Evolutionary conservation across 2,113 vertebrate species (phyloP).

Genomic region (Balaeniceps rex): DNA sequence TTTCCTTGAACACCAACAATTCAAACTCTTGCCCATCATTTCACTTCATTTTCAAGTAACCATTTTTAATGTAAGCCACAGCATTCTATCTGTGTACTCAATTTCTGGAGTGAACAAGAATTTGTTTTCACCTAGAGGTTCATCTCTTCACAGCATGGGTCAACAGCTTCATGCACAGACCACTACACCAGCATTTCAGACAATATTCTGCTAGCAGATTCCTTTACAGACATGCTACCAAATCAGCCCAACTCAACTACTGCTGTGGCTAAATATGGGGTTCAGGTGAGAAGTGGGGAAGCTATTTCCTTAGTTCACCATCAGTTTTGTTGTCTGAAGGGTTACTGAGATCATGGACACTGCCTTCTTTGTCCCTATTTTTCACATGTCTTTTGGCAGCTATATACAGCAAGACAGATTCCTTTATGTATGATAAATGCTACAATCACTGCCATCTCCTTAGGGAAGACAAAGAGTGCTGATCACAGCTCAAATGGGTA

Average conservation of each 20-base stretch:
- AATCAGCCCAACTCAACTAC: not conserved
- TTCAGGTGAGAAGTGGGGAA: not conserved
- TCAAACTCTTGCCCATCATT: not conserved
- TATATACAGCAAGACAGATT: conserved; percentile 11
- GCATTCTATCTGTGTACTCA: not conserved
- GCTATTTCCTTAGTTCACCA: not conserved
- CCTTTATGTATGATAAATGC: conserved; percentile 44
- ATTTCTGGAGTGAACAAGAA: not conserved
- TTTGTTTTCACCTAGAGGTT: not conserved
- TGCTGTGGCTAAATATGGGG: not conserved
- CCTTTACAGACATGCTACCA: not conserved
- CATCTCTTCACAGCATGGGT: not conserved
- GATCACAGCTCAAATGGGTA: conserved; percentile 36
- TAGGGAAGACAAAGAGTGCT: conserved; percentile 46
- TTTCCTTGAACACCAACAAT: not conserved
- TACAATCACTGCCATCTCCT: conserved; percentile 43
- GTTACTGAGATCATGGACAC: not conserved
- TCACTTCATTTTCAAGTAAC: not conserved
- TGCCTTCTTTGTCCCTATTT: not conserved
- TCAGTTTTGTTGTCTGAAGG: not conserved
- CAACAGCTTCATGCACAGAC: not conserved
- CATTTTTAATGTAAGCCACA: not conserved
- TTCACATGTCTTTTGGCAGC: not conserved
- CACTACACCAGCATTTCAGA: not conserved
- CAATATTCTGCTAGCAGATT: not conserved